Evolutionary conservation across 2,888 invertebrate species (phyloP), one percentile per base, ranked within the genome.

Genomic region (Deladenus siricidicola): DNA sequence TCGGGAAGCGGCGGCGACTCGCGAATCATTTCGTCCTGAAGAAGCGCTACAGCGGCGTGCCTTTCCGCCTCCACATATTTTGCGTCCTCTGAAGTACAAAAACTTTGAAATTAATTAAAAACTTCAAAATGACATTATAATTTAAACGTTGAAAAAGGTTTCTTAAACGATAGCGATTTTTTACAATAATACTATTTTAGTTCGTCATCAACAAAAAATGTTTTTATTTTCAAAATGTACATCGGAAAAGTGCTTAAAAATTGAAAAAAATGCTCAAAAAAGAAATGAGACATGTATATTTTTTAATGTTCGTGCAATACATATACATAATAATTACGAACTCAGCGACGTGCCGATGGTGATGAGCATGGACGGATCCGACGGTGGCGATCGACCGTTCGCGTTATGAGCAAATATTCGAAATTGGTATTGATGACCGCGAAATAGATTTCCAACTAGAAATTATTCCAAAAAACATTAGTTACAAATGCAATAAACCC

Each of bases 1-100:
- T 64, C 77, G n/a, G 78, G 78, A 19, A 78, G 57, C 3, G 79
- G 79, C 19, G 78, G 78, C 3, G 74, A 74, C 58, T 78, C 78
- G 6, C 69, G 53, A 6, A 75, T 67, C 67, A 79, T 73, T 62
- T 78, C 78, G 49, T 78, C 78, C 51, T 73, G 76, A 23, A 78
- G 60, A 45, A 75, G 56, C 21, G 70, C 66, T 6, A 76, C 69
- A 4, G 73, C 65, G 42, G 71, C 74, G 50, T 70, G 73, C 42
- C 74, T 51, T 49, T 74, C 73, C 2, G 74, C 71, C 49, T 76
- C 75, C 14, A 74, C 68, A 63, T 70, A 71, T 53, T 76, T 73
- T 1, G 61, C 61, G 28, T 56, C 65, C 58, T 66, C 65, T 66
- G 29, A 48, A 67, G 48, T 34, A 10, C 39, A 34, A 34, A 53